A percentile compares a stretch with the other conserved stretches of the same genome.
Evolutionary conservation across 1,140 invertebrate species (phyloP).

Genomic region (Copidosoma floridanum): DNA sequence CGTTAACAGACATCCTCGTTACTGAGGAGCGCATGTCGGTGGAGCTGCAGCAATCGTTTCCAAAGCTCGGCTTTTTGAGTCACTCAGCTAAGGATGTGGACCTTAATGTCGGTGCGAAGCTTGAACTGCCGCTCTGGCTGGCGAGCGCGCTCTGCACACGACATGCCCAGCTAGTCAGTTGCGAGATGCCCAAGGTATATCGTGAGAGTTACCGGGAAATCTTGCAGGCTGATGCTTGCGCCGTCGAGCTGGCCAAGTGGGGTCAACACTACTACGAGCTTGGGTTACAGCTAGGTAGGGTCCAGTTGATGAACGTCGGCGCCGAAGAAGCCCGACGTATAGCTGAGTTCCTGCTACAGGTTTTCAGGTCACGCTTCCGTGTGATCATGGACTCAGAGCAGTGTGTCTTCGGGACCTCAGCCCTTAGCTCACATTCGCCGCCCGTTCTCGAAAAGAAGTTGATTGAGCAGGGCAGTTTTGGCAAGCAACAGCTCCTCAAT

Average conservation of each 20-base stretch:
- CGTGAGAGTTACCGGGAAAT: slow-evolving; percentile 20
- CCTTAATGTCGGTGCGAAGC: background rate
- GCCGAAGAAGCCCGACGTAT: background rate
- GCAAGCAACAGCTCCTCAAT: background rate
- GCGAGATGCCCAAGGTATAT: slow-evolving; percentile 13
- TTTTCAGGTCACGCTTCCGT: slow-evolving; percentile 17
- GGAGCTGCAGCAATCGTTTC: background rate
- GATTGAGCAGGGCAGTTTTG: background rate
- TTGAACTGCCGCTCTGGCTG: slow-evolving; percentile 20
- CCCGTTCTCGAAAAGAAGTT: slow-evolving; percentile 12
- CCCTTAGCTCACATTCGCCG: background rate
- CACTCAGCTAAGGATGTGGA: background rate
- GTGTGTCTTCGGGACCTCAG: background rate
- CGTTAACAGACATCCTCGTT: slow-evolving; percentile 13
- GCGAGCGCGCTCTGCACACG: background rate
- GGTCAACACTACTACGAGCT: slow-evolving; percentile 20
- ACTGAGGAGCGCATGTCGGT: slow-evolving; percentile 15
- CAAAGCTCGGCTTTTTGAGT: slow-evolving; percentile 17
- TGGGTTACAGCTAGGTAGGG: background rate
- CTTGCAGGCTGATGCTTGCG: slow-evolving; percentile 19
- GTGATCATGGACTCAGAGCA: slow-evolving; percentile 18
- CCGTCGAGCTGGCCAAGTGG: slow-evolving; percentile 22
- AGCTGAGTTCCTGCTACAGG: slow-evolving; percentile 13
- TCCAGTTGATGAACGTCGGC: background rate
- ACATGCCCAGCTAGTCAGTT: background rate